Evolutionary conservation across 2,113 vertebrate genomes (phyloP), one percentile per base, ranked within the genome.

Genomic region (Clinocottus analis): DNA sequence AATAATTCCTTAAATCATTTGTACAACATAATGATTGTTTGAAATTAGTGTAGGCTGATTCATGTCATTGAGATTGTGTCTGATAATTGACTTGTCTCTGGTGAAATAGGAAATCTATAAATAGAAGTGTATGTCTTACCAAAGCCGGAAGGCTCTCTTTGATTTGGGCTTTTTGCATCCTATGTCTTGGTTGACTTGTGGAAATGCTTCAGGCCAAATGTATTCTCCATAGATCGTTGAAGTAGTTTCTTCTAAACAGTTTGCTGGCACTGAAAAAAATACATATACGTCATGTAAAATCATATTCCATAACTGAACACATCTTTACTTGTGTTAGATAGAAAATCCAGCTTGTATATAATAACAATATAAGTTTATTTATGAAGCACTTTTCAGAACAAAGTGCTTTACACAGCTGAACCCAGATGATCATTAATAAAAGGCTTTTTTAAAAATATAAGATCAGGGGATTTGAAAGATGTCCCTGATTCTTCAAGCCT

Each of bases 161-260:
- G n/a, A 63, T 1, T 0, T 1, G 3, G 77, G 87, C 45, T 89
- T 56, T 7, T 7, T 16, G 60, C 94, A 95, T 33, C 13, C 17
- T 83, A 94, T 94, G 0, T n/a, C 25, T 70, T 81, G 56, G 1
- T 0, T 56, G 8, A 16, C 53, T 74, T 93, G 87, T 45, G 93
- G 89, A 65, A 86, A 81, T 5, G 80, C 45, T 68, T 79, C 62
- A 5, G 92, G 64, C 94, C 94, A 95, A 19, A 16, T 45, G 62
- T 92, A 94, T 4, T 10, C 0, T n/a, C 94, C 94, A 73, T 93
- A 92, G 41, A 93, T 80, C 7, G 92, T 85, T 11, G 37, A 33
- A 12, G 56, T 84, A 0, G 12, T 67, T 3, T 93, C 89, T 25
- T 93, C 90, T n/a, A 67, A 79, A 82, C 94, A 95, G 58, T 70